These are phyloP conservation scores for Epizoanthus rinbou DNA, from an alignment of 92 coral and sea anemone genomes.

Conservation along the genomic window DNA sequence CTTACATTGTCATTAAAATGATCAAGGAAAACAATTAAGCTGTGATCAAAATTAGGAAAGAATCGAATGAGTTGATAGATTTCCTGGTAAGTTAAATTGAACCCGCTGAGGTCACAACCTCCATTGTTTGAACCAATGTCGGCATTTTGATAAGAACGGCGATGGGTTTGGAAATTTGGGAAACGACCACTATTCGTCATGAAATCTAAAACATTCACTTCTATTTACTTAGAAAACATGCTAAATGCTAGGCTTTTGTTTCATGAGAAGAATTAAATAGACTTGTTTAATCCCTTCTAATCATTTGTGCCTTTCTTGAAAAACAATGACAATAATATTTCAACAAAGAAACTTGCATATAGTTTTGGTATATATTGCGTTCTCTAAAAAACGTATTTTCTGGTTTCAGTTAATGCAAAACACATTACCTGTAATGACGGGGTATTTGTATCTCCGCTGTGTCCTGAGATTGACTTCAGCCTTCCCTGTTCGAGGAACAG, in stretches of 20 bases:
- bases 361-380: not conserved
- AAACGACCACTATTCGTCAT: not conserved
- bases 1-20: slow-evolving; percentile 34
- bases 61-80: not conserved
- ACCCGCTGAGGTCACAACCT: slow-evolving; percentile 15
- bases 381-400: slow-evolving; percentile 1
- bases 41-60: slow-evolving; percentile 8
- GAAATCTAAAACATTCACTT: not conserved
- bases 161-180: not conserved
- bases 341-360: not conserved
- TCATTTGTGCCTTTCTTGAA: not conserved
- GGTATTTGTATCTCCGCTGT: not conserved
- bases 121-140: not conserved
- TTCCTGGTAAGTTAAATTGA: not conserved
- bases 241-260: slow-evolving; percentile 9
- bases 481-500: slow-evolving; percentile 11
- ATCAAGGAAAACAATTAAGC: slow-evolving; percentile 21
- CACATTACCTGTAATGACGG: slow-evolving; percentile 10
- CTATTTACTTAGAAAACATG: slow-evolving; percentile 13
- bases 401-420: not conserved
- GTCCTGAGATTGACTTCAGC: not conserved
- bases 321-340: not conserved
- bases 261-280: not conserved
- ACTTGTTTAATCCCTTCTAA: not conserved
- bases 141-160: not conserved